These are phyloP conservation scores for Oncopeltus fasciatus DNA, from an alignment of 1,140 invertebrate species.

Conservation along the genomic window DNA sequence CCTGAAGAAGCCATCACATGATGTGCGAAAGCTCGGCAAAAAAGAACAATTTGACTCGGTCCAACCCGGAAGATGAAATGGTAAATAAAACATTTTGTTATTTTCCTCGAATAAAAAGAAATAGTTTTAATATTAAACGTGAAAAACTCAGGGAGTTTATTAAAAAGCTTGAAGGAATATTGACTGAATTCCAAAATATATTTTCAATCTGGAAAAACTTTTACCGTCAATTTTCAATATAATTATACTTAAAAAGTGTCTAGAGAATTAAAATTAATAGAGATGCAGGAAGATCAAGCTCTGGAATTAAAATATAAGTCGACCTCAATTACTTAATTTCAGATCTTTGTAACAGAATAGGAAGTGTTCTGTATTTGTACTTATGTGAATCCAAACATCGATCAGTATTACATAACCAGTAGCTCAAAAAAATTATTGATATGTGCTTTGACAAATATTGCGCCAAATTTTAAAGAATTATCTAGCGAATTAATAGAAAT, in stretches of 20 bases:
- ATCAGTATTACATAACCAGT: background rate
- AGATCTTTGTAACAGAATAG: background rate
- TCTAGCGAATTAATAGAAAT: background rate
- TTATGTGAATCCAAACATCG: background rate
- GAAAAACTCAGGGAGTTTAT: constrained; percentile 20
- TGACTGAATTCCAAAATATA: too few relatives aligned
- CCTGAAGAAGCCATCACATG: too few relatives aligned
- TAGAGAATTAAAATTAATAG: constrained; percentile 22
- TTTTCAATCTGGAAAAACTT: too few relatives aligned
- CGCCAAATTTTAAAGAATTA: too few relatives aligned
- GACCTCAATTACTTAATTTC: too few relatives aligned
- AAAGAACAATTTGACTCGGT: too few relatives aligned
- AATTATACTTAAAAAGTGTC: constrained; percentile 18
- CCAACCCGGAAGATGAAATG: too few relatives aligned
- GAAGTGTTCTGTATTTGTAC: background rate
- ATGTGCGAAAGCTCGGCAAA: too few relatives aligned
- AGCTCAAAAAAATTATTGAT: background rate
- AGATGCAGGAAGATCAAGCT: background rate
- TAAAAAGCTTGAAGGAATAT: background rate
- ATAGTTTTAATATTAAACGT: constrained; percentile 24
- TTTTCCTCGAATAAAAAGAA: constrained; percentile 24
- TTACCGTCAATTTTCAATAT: background rate
- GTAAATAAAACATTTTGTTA: too few relatives aligned
- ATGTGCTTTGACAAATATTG: background rate
- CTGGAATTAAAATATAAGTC: constrained; percentile 1